Evolutionary conservation across 2,797 vertebrate species (phyloP).

Genomic region (Neosilurus hyrtlii): DNA sequence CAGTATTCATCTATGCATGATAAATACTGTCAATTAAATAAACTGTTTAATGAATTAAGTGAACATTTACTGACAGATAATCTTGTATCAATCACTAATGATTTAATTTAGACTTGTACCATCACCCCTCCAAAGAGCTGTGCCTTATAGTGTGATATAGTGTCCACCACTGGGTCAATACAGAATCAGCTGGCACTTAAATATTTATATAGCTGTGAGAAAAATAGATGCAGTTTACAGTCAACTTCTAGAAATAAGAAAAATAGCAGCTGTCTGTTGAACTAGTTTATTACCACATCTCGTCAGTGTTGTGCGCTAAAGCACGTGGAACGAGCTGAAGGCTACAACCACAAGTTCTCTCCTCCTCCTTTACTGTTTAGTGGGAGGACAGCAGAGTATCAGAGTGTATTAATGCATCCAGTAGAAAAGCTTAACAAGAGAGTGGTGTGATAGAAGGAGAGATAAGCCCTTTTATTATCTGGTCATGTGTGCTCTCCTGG

Average conservation of each 20-base stretch:
- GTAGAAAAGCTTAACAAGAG: slow-evolving; percentile 1
- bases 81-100: not conserved
- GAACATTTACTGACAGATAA: not conserved
- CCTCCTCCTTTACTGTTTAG: not conserved
- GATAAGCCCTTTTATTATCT: slow-evolving; percentile 28
- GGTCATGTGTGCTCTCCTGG: slow-evolving; percentile 39
- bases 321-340: not conserved
- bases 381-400: slow-evolving; percentile 8
- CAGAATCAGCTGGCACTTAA: not conserved
- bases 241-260: not conserved
- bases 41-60: not conserved
- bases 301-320: slow-evolving; percentile 4
- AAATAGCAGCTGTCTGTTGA: not conserved
- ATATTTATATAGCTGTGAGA: not conserved
- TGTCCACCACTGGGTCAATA: not conserved
- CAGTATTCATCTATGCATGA: not conserved
- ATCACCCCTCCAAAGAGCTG: not conserved
- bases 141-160: too few relatives aligned
- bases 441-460: slow-evolving; percentile 17
- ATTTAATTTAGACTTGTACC: not conserved
- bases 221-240: not conserved
- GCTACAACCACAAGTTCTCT: not conserved
- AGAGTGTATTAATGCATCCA: slow-evolving; percentile 17
- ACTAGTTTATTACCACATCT: not conserved
- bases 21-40: too few relatives aligned